Conservation (phyloP, 2,113 vertebrate species). For the Oryzias celebensis region DNA sequence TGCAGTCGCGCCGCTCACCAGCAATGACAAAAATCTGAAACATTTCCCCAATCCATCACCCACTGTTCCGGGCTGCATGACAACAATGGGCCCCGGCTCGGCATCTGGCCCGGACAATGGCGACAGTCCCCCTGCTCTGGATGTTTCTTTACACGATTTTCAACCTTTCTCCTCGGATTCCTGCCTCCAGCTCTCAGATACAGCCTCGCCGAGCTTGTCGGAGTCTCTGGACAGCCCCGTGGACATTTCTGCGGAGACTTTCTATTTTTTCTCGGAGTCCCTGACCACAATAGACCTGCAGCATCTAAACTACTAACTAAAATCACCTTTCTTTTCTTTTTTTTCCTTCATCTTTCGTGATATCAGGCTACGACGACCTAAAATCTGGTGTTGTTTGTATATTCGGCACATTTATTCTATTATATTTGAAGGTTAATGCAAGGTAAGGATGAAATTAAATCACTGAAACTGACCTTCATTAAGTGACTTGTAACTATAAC, state of each 20-base stretch:
- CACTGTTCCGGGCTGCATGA: constrained; percentile 95
- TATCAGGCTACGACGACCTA: constrained; percentile 72
- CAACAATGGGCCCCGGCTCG: constrained; percentile 96
- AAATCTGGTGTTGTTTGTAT: constrained; percentile 66
- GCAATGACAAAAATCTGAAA: constrained; percentile 99
- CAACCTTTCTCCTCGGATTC: constrained; percentile 95
- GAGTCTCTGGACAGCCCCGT: constrained; percentile 94
- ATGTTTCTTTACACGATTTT: constrained; percentile 96
- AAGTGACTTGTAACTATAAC: constrained; percentile 67
- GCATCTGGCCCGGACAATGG: constrained; percentile 97
- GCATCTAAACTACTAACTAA: constrained; percentile 95
- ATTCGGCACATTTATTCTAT: constrained; percentile 77
- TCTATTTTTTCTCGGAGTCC: constrained; percentile 99
- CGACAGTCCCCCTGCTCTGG: constrained; percentile 91
- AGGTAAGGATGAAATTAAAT: constrained; percentile 69
- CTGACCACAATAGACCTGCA: constrained; percentile 97
- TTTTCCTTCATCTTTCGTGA: constrained; percentile 1
- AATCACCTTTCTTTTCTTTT: constrained; percentile 67
- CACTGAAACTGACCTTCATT: constrained; percentile 49
- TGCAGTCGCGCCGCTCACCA: constrained; percentile 89
- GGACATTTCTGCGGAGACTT: constrained; percentile 94
- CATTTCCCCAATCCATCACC: constrained; percentile 98
- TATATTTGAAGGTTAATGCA: constrained; percentile 78
- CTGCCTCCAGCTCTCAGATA: constrained; percentile 95
- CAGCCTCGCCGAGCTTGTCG: constrained; percentile 93